Evolutionary conservation across 2,113 vertebrate species (phyloP).

Genomic region (Pyxicephalus adspersus): DNA sequence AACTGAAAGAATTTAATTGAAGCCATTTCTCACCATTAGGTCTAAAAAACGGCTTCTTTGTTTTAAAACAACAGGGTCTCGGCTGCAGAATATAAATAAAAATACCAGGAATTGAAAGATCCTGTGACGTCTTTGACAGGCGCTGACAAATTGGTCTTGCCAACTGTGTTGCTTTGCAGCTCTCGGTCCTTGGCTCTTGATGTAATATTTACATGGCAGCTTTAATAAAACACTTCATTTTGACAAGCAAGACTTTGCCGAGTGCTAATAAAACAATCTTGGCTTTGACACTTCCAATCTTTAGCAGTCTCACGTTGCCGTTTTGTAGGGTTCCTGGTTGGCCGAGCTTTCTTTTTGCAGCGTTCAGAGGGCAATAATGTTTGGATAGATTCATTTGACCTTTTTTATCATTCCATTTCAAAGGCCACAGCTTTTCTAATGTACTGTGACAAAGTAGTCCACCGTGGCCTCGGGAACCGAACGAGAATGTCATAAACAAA

Average conservation of each 20-base stretch:
- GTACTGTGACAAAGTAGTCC: slow-evolving; percentile 2
- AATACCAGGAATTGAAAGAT: background rate
- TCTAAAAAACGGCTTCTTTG: background rate
- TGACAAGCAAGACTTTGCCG: slow-evolving; percentile 39
- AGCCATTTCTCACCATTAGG: background rate
- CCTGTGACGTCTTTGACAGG: slow-evolving; percentile 7
- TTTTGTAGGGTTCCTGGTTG: background rate
- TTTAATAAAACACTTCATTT: slow-evolving; percentile 53
- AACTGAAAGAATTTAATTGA: background rate
- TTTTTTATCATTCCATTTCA: slow-evolving; percentile 30
- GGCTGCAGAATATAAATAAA: slow-evolving; percentile 17
- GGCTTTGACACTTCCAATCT: slow-evolving; percentile 46
- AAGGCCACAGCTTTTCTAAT: slow-evolving; percentile 34
- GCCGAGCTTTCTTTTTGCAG: background rate
- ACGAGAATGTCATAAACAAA: slow-evolving; percentile 16
- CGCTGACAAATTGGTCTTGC: slow-evolving; percentile 44
- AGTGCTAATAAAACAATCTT: slow-evolving; percentile 46
- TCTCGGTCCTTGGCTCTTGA: background rate
- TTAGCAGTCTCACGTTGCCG: background rate
- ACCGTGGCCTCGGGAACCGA: background rate
- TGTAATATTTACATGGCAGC: slow-evolving; percentile 45
- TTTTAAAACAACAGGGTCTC: background rate
- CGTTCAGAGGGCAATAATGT: slow-evolving; percentile 1
- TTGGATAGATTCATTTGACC: slow-evolving; percentile 13
- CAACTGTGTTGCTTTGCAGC: background rate